Evolutionary conservation across 2,888 invertebrate species (phyloP), one percentile per base, ranked within the genome.

Genomic region (Ochropleura leucogaster): DNA sequence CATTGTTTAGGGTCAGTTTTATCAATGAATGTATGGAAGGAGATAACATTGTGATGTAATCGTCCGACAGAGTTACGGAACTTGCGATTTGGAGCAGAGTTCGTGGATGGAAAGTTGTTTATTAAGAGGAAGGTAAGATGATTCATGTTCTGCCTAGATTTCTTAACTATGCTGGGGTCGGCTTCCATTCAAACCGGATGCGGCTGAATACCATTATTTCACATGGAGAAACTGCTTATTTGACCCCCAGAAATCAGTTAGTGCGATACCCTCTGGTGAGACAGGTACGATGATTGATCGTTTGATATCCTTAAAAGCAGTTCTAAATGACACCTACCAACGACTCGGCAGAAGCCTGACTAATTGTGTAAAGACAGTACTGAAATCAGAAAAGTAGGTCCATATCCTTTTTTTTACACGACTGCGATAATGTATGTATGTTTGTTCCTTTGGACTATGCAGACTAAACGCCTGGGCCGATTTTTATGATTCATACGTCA

Each of bases 1-100:
- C 73, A 75, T 82, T 87, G 85, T 80, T 79, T 70, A 77, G 82
- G 83, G 85, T 84, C 87, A 86, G 75, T 80, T 77, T 80, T 82
- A 83, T 84, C 78, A 68, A 69, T 16, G 57, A 71, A 63, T 64
- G 63, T 76, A 62, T 73, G 80, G 51, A 12, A 0, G 0, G 59
- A 30, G 83, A 83, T 83, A 83, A 74, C 30, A 74, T 78, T 72
- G 68, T 72, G 66, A 81, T 68, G 74, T 72, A 68, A 83, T 72
- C 72, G 51, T 66, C 57, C 66, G 77, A 71, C 79, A 53, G 72
- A 65, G 18, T 83, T 76, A 72, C 67, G 51, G 70, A 72, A 80
- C 67, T 70, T 10, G 14, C 4, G 47, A 70, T 70, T 77, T 55
- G 20, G 72, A 69, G 72, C 47, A 65, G 30, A 40, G 51, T 30